Base-by-base conservation (phyloP, 1,140 invertebrate species). In the Hestina assimilis region DNA sequence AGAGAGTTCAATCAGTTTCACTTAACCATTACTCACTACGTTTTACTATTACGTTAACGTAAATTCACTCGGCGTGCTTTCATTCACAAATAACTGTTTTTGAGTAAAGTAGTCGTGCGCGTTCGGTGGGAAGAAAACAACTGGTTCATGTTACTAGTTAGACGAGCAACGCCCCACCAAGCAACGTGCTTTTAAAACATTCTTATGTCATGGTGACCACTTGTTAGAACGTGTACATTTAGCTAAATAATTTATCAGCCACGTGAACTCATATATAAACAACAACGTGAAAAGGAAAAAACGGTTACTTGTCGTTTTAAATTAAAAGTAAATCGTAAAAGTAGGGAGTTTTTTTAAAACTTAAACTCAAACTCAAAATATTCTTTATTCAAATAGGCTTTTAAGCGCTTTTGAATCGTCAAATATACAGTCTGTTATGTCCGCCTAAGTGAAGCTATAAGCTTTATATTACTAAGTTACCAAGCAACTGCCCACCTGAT, bases 21-120 rank as follows among this genome's bases (percentile, higher is more conserved):
- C 75, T 79, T 81, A 73, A 75, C 62, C 75, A 79, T 81, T 66
- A 78, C 78, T 76, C 24, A 71, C 61, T 70, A 35, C 12, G 8
- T 17, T 17, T 14, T 46, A 29, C 14, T 46, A 46, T 52, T 48
- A 58, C 62, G 62, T 54, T 63, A 60, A 63, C 69, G 51, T 42
- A 41, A 57, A 47, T 28, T 47, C 26, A 11, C n/a, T 47, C 21
- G 24, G 31, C 50, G 51, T 52, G 35, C 24, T 12, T 58, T 63
- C 60, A 58, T 63, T 54, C 54, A 58, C 43, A 9, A 48, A 46
- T 31, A 23, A 31, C 23, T 53, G n/a, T n/a, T n/a, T n/a, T n/a
- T 15, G 45, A 43, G 17, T 35, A 41, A 43, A 59, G 57, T 66
- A 58, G 74, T 68, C 58, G 55, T 58, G 5, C 51, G 55, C 65